Percentiles rank a stretch among this genome's conserved stretches.
phyloP scores from a whole-genome alignment of 1,140 invertebrate species.

The Zaprionus nigranus region DNA sequence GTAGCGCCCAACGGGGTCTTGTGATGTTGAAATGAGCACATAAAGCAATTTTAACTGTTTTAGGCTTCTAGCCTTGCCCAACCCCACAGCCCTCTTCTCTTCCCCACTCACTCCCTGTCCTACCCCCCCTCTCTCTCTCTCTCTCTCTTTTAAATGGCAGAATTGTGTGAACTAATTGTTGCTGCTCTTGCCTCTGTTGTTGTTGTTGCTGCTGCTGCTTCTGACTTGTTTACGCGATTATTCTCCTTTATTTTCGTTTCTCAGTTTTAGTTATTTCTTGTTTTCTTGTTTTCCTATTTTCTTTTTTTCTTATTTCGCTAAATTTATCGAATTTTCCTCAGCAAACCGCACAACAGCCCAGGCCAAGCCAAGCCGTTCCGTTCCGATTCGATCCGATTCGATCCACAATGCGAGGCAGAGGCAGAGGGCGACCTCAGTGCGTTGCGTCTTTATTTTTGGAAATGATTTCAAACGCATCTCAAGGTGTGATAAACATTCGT shows the following conservation, averaged over 20 bases:
- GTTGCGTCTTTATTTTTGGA: slow-evolving; percentile 69
- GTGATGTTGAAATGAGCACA: slow-evolving; percentile 73
- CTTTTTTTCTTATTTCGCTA: slow-evolving; percentile 56
- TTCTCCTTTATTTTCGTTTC: slow-evolving; percentile 50
- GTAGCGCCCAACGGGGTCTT: slow-evolving; percentile 68
- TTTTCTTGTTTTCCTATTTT: slow-evolving; percentile 24
- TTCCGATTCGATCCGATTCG: background rate
- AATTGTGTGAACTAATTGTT: slow-evolving; percentile 71
- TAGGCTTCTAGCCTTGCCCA: slow-evolving; percentile 47
- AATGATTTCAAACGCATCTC: slow-evolving; percentile 81
- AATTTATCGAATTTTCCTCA: slow-evolving; percentile 61
- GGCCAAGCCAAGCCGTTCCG: background rate
- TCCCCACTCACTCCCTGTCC: background rate
- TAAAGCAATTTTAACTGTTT: slow-evolving; percentile 82
- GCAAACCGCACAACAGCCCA: slow-evolving; percentile 11
- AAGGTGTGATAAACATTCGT: slow-evolving; percentile 79
- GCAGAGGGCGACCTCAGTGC: slow-evolving; percentile 5
- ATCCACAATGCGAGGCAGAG: background rate
- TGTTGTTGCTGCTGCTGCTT: slow-evolving; percentile 23
- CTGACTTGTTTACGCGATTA: slow-evolving; percentile 68
- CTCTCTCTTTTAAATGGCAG: slow-evolving; percentile 58
- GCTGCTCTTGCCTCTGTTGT: slow-evolving; percentile 31
- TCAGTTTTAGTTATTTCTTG: slow-evolving; percentile 2
- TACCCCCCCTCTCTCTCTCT: background rate
- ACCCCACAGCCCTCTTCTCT: background rate